Percentiles rank a stretch among this genome's conserved stretches.
These are phyloP conservation scores for Paramisgurnus dabryanus DNA, from an alignment of 2,113 vertebrate genomes.

Conservation along the genomic window DNA sequence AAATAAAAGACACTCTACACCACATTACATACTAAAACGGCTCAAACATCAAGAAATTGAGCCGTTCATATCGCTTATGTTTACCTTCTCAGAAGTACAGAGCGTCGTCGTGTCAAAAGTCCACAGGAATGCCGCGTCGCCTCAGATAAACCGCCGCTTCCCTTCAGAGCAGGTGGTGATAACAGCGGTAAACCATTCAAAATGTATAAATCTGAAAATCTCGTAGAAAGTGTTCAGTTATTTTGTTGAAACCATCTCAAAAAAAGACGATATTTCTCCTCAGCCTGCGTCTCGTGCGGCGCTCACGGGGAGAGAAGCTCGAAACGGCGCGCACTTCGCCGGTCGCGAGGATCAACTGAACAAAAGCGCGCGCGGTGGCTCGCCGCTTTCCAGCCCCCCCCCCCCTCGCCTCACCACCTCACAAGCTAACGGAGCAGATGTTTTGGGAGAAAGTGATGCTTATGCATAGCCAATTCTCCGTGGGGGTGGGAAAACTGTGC, in stretches of 20 bases:
- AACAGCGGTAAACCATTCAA: constrained; percentile 24
- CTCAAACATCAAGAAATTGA: not conserved
- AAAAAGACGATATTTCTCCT: not conserved
- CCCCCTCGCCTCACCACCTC: constrained; percentile 9
- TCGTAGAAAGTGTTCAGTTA: not conserved
- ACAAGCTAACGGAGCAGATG: constrained; percentile 5
- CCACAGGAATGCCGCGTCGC: constrained; percentile 42
- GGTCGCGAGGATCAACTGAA: constrained; percentile 49
- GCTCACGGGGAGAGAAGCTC: constrained; percentile 14
- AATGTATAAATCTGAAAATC: not conserved
- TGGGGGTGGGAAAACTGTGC: constrained; percentile 4
- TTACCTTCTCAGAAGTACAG: constrained; percentile 25
- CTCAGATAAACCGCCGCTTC: constrained; percentile 20
- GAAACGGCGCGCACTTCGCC: constrained; percentile 15
- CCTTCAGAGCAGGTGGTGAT: constrained; percentile 20
- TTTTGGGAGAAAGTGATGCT: not conserved
- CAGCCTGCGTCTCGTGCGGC: not conserved
- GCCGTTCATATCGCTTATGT: not conserved
- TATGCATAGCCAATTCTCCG: not conserved
- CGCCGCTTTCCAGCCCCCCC: constrained; percentile 1
- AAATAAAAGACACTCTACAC: not conserved
- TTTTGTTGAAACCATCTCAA: not conserved
- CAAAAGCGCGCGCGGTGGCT: constrained; percentile 51
- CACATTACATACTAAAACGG: not conserved
- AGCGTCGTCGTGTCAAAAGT: constrained; percentile 27